These are phyloP conservation scores for Anneissia japonica DNA, from an alignment of 35 echinoderm and acorn worm genomes.

Conservation along the genomic window DNA sequence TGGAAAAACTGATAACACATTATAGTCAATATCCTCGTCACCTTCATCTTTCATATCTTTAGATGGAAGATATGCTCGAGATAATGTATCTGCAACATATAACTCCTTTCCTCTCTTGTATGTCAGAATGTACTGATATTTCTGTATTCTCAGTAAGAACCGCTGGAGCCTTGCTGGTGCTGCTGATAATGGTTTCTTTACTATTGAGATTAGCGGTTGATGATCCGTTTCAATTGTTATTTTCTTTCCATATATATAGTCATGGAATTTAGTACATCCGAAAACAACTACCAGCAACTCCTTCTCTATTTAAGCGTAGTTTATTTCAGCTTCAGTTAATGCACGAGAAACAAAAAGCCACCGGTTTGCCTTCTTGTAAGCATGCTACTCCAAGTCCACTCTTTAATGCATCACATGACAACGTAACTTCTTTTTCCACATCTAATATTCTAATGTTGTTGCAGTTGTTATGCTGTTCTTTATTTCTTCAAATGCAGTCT, in stretches of 20 bases:
- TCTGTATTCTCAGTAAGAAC: constrained; percentile 41
- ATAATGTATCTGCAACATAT: constrained; percentile 52
- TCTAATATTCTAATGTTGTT: no score
- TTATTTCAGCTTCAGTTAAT: constrained; percentile 44
- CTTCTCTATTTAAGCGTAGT: constrained; percentile 82
- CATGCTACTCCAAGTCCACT: no score
- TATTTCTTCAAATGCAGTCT: no score
- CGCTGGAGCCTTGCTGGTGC: constrained; percentile 47
- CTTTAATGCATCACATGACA: no score
- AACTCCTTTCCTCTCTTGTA: constrained; percentile 58
- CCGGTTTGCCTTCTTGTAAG: no score
- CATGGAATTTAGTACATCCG: neutral
- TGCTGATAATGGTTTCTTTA: constrained; percentile 39
- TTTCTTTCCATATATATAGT: neutral
- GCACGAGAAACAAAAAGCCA: no score
- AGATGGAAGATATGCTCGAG: constrained; percentile 33
- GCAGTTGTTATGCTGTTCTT: no score
- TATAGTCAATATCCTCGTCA: no score
- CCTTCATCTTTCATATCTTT: no score
- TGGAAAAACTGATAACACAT: no score
- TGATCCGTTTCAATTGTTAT: constrained; percentile 54
- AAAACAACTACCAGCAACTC: constrained; percentile 63
- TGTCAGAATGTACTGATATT: constrained; percentile 42
- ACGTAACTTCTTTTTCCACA: no score
- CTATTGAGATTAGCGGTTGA: constrained; percentile 46